Conservation (phyloP, 2,888 invertebrate species). For the Cremastinae sp. region DNA sequence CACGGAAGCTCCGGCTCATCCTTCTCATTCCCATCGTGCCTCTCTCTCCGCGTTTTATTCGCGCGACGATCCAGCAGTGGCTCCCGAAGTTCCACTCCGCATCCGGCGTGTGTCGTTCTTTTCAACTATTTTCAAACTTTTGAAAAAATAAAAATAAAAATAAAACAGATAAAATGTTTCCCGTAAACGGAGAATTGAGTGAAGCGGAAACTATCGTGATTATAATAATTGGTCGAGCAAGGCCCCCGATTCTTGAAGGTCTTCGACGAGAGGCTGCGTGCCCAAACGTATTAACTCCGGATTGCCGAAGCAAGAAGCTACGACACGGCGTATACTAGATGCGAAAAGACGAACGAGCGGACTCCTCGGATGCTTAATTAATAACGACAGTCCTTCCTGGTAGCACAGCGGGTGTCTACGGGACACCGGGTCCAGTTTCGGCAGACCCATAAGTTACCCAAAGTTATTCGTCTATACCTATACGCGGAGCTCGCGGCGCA, state of each 20-base stretch:
- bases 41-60: conserved; percentile 39
- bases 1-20: conserved; percentile 55
- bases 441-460: conserved; percentile 28
- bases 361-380: conserved; percentile 67
- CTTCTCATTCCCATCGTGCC: conserved; percentile 50
- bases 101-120: conserved; percentile 1
- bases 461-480: neutral
- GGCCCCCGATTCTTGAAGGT: too few relatives aligned
- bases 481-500: neutral
- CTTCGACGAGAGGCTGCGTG: conserved; percentile 4
- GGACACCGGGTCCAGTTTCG: conserved; percentile 50
- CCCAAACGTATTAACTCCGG: conserved; percentile 55
- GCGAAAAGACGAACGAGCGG: too few relatives aligned
- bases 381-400: conserved; percentile 71
- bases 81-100: neutral
- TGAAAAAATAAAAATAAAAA: too few relatives aligned
- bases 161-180: too few relatives aligned
- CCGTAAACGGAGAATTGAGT: too few relatives aligned
- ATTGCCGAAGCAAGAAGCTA: conserved; percentile 42
- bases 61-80: conserved; percentile 54
- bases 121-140: neutral
- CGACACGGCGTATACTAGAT: neutral
- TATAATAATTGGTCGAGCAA: conserved; percentile 1
- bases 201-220: neutral
- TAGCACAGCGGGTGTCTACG: conserved; percentile 70